phyloP scores from a whole-genome alignment of 2,797 vertebrate genomes.

The Gymnocypris eckloni region DNA sequence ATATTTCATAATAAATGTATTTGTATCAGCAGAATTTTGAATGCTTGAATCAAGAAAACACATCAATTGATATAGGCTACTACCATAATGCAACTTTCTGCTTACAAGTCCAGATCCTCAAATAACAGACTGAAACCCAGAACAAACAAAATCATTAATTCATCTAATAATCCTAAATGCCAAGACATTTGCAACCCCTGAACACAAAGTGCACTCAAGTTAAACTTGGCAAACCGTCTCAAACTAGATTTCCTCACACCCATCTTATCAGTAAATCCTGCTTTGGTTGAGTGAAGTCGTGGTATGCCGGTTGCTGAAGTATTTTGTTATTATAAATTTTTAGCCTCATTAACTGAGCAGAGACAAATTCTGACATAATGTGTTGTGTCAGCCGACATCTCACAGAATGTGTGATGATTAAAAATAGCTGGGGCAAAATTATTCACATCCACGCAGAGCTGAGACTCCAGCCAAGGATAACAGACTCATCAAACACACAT shows the following conservation, averaged over 20 bases:
- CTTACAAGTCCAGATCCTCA: background rate
- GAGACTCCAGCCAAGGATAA: conserved; percentile 32
- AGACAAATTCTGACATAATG: conserved; percentile 40
- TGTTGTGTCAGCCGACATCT: conserved; percentile 42
- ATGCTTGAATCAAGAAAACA: background rate
- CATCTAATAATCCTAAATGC: background rate
- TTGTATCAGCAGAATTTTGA: background rate
- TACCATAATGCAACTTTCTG: background rate
- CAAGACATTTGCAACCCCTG: background rate
- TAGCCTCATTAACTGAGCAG: conserved; percentile 37
- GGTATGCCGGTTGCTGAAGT: background rate
- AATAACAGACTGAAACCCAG: background rate
- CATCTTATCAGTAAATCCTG: conserved; percentile 25
- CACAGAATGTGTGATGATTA: conserved; percentile 29
- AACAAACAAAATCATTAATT: background rate
- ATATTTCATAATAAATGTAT: background rate
- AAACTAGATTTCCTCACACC: background rate
- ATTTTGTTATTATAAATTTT: conserved; percentile 35
- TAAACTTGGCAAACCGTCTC: background rate
- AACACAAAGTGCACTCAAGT: background rate
- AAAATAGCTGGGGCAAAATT: background rate
- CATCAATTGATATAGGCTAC: background rate
- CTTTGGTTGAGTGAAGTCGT: conserved; percentile 41
- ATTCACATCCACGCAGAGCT: conserved; percentile 10
- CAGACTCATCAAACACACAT: conserved; percentile 15